Base-by-base conservation (phyloP, 2,888 invertebrate species). In the Cylindroiulus punctatus region DNA sequence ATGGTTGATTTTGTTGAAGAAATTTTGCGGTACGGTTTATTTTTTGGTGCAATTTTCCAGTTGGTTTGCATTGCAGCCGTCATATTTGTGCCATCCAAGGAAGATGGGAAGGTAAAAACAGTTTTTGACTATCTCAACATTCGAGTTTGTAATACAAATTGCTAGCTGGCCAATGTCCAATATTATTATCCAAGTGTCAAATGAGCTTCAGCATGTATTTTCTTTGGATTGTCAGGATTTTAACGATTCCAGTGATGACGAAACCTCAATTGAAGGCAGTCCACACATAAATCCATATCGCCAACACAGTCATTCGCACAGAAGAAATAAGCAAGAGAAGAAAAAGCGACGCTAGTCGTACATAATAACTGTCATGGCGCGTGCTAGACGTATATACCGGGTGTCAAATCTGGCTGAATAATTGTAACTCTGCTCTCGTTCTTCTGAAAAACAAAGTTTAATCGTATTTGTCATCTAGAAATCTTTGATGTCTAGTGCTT, bases 41-140 rank as follows among this genome's bases (percentile, higher is more conserved):
- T 96, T 90, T 92, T 96, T 57, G 96, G 96, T 7, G 97, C 97
- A 22, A 93, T 96, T n/a, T 97, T 97, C 90, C 97, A 97, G 91
- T 91, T 97, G 86, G 91, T 95, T 32, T 97, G 97, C 90, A 93
- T 97, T 88, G 93, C 95, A 85, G 95, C 96, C 30, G 96, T 96
- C 88, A 94, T 97, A 84, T 93, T 96, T 87, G 93, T 95, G 87
- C 94, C 94, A n/a, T 94, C 94, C 88, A 93, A 93, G 89, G 92
- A 93, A 88, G 92, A 92, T 57, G 89, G 90, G 85, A 88, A 89
- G 89, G 90, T 90, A 88, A 26, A 40, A 81, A 5, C 12, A 36
- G 14, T 82, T 82, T 32, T 4, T 14, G 32, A 82, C 30, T 82
- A 82, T 19, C 19, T 36, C 32, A 82, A 4, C 22, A 30, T 8